phyloP scores from a whole-genome alignment of 2,888 invertebrate species.

The Griposia aprilina region DNA sequence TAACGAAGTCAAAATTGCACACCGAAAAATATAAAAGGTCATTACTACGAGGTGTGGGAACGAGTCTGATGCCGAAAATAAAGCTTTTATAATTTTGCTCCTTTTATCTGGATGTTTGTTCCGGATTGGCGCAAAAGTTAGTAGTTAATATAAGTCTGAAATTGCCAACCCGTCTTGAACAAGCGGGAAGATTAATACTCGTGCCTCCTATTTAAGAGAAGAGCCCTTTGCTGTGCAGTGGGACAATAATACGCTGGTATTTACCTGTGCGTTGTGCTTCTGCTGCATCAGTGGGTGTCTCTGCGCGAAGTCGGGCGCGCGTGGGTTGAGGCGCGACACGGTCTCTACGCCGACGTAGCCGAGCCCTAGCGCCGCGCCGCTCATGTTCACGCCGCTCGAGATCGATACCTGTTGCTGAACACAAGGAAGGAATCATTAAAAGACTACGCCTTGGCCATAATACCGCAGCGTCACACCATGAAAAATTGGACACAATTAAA shows the following conservation, averaged over 20 bases:
- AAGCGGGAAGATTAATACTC: neutral
- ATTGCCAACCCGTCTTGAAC: neutral
- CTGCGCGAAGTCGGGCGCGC: slow-evolving; percentile 88
- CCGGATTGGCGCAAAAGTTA: too few relatives aligned
- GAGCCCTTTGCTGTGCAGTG: neutral
- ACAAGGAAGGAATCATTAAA: neutral
- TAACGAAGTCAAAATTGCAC: too few relatives aligned
- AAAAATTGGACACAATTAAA: neutral
- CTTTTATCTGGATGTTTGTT: too few relatives aligned
- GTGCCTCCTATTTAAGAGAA: neutral
- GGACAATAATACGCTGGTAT: neutral
- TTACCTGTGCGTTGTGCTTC: slow-evolving; percentile 80
- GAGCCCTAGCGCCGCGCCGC: slow-evolving; percentile 60
- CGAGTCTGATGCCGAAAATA: too few relatives aligned
- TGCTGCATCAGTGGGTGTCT: slow-evolving; percentile 82
- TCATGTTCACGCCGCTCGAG: slow-evolving; percentile 71
- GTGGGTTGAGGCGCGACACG: slow-evolving; percentile 88
- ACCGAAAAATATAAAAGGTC: too few relatives aligned
- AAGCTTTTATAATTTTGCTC: too few relatives aligned
- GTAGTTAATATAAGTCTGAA: neutral
- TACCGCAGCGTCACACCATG: neutral
- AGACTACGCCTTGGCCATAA: neutral
- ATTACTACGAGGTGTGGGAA: too few relatives aligned
- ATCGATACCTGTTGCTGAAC: slow-evolving; percentile 78
- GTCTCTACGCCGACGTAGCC: slow-evolving; percentile 82